A percentile compares a stretch with the other conserved stretches of the same genome.
Evolutionary conservation across 1,140 invertebrate species (phyloP).

Genomic region (Pseudachorutes palmiensis): DNA sequence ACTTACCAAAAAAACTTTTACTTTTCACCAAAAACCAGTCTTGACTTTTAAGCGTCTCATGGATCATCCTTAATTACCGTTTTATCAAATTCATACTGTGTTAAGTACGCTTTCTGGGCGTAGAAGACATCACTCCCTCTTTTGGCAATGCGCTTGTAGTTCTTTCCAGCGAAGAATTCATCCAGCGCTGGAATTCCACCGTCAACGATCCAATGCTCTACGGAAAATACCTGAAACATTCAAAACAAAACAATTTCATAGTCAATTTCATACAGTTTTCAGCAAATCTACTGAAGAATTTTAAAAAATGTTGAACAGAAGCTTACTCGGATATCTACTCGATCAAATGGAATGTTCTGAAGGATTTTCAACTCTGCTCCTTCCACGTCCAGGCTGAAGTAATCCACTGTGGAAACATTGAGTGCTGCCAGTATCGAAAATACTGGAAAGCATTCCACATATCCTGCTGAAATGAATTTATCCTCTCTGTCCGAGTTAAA

Average conservation of each 20-base stretch:
- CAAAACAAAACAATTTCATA: too few relatives aligned
- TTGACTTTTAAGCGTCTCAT: background rate
- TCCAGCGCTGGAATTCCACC: constrained; percentile 4
- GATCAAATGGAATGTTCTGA: constrained; percentile 1
- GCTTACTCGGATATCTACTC: background rate
- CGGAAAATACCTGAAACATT: background rate
- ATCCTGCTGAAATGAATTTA: constrained; percentile 1
- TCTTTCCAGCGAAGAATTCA: background rate
- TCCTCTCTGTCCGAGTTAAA: background rate
- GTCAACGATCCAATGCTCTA: constrained; percentile 5
- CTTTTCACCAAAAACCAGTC: background rate
- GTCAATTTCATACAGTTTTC: too few relatives aligned
- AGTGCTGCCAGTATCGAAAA: constrained; percentile 68
- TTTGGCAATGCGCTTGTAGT: background rate
- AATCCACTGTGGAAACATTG: constrained; percentile 59
- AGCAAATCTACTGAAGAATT: too few relatives aligned
- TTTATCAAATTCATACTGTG: background rate
- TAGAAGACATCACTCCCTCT: constrained; percentile 3
- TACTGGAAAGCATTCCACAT: constrained; percentile 71
- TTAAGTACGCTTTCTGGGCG: background rate
- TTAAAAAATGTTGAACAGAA: too few relatives aligned
- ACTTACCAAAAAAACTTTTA: background rate
- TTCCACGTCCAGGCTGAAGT: constrained; percentile 58
- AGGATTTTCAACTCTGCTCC: background rate
- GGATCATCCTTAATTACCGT: background rate